These are phyloP conservation scores for Pyrrhosoma nymphula DNA, from an alignment of 2,888 invertebrate genomes.

Conservation along the genomic window DNA sequence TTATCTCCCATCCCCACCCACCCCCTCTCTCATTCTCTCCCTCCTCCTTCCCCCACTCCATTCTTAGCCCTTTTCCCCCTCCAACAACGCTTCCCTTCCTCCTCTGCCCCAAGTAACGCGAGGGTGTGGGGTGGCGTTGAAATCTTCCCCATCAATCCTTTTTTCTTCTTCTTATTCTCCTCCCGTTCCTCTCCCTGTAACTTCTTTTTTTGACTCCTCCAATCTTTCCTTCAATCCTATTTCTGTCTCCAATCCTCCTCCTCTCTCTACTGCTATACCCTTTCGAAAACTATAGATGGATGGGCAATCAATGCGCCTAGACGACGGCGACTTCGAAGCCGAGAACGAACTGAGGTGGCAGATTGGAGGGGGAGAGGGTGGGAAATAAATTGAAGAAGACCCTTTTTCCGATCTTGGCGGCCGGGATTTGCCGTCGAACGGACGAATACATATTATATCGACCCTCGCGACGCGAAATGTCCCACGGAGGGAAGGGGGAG, in stretches of 20 bases:
- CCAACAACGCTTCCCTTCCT: not conserved
- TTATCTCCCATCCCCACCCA: not conserved
- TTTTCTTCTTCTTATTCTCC: not conserved
- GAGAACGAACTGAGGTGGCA: not conserved
- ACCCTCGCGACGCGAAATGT: not conserved
- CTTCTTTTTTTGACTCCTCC: not conserved
- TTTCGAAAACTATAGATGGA: not conserved
- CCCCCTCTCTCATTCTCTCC: not conserved
- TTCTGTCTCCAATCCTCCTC: not conserved
- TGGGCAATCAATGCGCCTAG: conserved; percentile 31
- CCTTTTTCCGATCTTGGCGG: not conserved
- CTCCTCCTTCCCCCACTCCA: not conserved
- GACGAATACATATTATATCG: not conserved
- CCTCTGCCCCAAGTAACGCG: not conserved
- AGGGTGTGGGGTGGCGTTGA: too few species aligned
- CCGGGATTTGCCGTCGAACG: not conserved
- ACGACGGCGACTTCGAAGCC: not conserved
- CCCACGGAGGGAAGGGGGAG: not conserved
- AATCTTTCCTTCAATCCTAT: not conserved
- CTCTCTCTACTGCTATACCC: not conserved
- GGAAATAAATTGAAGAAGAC: not conserved
- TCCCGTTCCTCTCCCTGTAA: not conserved
- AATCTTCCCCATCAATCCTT: too few species aligned
- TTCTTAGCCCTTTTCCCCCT: not conserved
- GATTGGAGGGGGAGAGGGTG: too few species aligned